Percentiles rank a stretch among this genome's conserved stretches.
Conservation (phyloP, 2,888 invertebrate species). For the Cephus spinipes region DNA sequence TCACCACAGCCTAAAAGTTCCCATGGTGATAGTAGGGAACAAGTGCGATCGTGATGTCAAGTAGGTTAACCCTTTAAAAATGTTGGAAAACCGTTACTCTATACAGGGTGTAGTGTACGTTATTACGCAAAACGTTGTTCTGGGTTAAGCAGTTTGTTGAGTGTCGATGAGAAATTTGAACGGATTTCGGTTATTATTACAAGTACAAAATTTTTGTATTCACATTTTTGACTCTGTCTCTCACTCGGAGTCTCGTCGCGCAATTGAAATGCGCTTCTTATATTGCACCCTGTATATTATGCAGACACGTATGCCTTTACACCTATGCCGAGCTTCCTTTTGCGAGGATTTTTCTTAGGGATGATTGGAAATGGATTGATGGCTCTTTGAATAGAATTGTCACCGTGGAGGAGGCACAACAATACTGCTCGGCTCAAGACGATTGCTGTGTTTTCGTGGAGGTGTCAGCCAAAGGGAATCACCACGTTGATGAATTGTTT, state of each 20-base stretch:
- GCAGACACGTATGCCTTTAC: neutral
- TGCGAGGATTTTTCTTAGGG: neutral
- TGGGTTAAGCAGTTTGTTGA: neutral
- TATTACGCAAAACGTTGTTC: neutral
- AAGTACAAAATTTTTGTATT: neutral
- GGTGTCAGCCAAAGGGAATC: slow-evolving; percentile 85
- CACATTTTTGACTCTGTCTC: neutral
- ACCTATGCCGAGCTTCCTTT: neutral
- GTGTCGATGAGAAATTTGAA: neutral
- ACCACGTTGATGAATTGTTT: slow-evolving; percentile 85
- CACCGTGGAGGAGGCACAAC: slow-evolving; percentile 79
- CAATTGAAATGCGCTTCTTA: neutral
- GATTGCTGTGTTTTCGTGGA: slow-evolving; percentile 84
- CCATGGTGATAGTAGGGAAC: slow-evolving; percentile 90
- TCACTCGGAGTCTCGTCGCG: neutral
- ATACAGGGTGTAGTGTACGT: neutral
- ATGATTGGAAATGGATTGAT: neutral
- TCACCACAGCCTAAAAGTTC: slow-evolving; percentile 73
- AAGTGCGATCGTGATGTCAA: slow-evolving; percentile 86
- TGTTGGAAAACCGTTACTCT: neutral
- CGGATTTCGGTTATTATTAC: neutral
- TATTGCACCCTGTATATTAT: neutral
- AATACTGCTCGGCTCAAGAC: slow-evolving; percentile 83
- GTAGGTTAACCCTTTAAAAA: slow-evolving; percentile 66
- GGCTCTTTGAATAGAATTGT: slow-evolving; percentile 73